Evolutionary conservation across 1,140 invertebrate genomes (phyloP), one percentile per base, ranked within the genome.

Genomic region (Pseudoatta argentina): DNA sequence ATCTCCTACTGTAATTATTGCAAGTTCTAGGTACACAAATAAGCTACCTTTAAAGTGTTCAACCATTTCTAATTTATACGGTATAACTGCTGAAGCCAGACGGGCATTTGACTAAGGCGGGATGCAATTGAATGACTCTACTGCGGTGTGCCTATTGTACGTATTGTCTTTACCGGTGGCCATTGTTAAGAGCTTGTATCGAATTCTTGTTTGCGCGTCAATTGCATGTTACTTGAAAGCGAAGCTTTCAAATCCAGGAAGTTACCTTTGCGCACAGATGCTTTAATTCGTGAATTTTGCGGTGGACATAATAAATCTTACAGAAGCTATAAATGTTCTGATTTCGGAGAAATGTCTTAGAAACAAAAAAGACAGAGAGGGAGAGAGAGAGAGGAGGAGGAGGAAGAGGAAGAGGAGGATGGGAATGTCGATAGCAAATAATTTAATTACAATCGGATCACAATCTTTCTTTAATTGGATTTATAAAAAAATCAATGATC

Each of bases 141-240:
- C 27, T 53, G 82, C 73, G 21, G 7, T 67, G 44, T 18, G 39
- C 27, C 39, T 24, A 78, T 88, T 88, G 86, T 88, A 6, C 12
- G 12, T 27, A 57, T 89, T 75, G 59, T 88, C 51, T 75, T n/a
- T 27, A 16, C 0, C 39, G 21, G 7, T n/a, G 30, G 4, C 59
- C 27, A 88, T 88, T 75, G 81, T 73, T 18, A 10, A 18, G n/a
- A 18, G 24, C 57, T 72, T 16, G 39, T 34, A 57, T 72, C 44
- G 79, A 75, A 83, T 75, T 83, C 79, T 83, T 83, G 44, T 48
- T 75, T n/a, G 67, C 27, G 44, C 67, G 69, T 27, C 79, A 63
- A 63, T 83, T 75, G 69, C 79, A 75, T 8, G 18, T 30, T 61
- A 61, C 39, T 44, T 24, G 55, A 48, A 30, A 82, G 79, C 55